These are phyloP conservation scores for Drosophila auraria DNA, from an alignment of 1,140 invertebrate species.

Conservation along the genomic window DNA sequence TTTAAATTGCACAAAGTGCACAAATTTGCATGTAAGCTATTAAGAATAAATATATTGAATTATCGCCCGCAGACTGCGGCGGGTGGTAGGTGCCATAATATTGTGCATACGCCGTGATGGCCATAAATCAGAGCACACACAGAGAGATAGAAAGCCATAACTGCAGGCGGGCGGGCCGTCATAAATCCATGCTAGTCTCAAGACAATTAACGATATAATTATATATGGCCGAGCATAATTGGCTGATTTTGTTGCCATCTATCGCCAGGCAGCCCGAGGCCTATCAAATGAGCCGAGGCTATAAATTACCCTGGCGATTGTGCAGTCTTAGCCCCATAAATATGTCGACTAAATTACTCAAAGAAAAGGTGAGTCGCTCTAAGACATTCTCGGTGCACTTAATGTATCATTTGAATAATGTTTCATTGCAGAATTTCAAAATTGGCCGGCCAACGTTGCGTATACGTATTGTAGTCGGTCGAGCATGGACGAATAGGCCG, in stretches of 20 bases:
- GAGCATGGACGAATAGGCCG: constrained; percentile 55
- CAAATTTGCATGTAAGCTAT: constrained; percentile 53
- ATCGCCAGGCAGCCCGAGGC: constrained; percentile 29
- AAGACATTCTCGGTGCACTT: constrained; percentile 24
- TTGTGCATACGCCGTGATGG: constrained; percentile 16
- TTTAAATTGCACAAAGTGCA: constrained; percentile 30
- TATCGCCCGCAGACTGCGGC: constrained; percentile 3
- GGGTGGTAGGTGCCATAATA: constrained; percentile 2
- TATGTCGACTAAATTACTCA: constrained; percentile 20
- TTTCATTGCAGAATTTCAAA: constrained; percentile 4
- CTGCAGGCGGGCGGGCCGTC: constrained; percentile 23
- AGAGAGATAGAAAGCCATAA: constrained; percentile 20
- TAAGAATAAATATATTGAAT: constrained; percentile 48
- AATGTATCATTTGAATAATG: constrained; percentile 28
- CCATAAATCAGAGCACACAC: constrained; percentile 31
- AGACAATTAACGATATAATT: constrained; percentile 68
- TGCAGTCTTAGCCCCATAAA: constrained; percentile 18
- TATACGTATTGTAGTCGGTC: constrained; percentile 56
- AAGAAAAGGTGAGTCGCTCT: constrained; percentile 30
- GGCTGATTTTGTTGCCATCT: constrained; percentile 54
- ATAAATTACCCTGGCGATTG: constrained; percentile 62
- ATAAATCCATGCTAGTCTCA: constrained; percentile 50
- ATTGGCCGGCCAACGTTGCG: constrained; percentile 38
- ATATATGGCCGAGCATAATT: constrained; percentile 48
- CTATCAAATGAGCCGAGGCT: constrained; percentile 34